Conservation (phyloP, 2,113 vertebrate species). For the Sapayoa aenigma region DNA sequence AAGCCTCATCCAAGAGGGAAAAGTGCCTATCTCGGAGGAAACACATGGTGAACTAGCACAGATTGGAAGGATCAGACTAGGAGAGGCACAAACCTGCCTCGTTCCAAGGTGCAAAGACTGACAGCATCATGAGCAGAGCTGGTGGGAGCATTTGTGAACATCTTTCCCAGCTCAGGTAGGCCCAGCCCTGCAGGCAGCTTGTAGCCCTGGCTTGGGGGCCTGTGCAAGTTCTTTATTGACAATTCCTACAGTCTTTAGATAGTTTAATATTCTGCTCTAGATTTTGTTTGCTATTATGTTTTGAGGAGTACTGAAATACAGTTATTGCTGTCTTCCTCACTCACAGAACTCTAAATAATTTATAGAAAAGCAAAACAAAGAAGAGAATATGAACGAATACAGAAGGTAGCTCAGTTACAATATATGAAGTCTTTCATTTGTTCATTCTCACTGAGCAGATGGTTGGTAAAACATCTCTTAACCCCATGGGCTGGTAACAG, state of each 20-base stretch:
- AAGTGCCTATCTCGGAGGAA: not conserved
- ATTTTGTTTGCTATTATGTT: conserved; percentile 55
- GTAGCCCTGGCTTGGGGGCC: not conserved
- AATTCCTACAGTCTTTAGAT: not conserved
- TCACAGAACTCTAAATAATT: conserved; percentile 63
- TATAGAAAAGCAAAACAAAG: conserved; percentile 58
- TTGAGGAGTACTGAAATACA: conserved; percentile 56
- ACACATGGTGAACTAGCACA: accelerated
- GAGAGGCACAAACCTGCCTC: not conserved
- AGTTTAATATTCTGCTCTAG: conserved; percentile 64
- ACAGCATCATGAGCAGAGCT: not conserved
- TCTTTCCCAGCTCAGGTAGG: not conserved
- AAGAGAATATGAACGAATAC: conserved; percentile 10
- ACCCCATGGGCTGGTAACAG: not conserved
- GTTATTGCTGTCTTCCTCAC: conserved; percentile 51
- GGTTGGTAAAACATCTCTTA: not conserved
- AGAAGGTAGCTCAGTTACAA: not conserved
- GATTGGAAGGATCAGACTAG: not conserved
- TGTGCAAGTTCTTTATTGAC: not conserved
- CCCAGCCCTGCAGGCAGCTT: not conserved
- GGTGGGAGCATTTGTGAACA: not conserved
- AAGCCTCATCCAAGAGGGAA: not conserved
- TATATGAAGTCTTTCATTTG: not conserved
- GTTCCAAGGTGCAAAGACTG: not conserved
- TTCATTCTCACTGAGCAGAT: not conserved